Conservation (phyloP, 2,888 invertebrate genomes). For the Clitarchus hookeri region DNA sequence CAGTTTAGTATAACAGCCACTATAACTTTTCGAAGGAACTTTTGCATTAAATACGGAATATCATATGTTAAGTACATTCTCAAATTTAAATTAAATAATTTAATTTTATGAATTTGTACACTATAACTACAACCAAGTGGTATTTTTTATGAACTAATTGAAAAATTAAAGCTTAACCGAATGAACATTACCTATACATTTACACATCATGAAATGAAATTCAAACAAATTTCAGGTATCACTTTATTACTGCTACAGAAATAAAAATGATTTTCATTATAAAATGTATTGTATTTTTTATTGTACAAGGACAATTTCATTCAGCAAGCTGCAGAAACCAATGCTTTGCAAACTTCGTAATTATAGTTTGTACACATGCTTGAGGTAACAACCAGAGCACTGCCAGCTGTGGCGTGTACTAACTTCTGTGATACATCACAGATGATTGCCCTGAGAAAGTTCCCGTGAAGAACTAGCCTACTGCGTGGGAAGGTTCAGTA, state of each 20-base stretch:
- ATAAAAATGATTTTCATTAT: neutral
- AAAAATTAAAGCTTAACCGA: too few relatives aligned
- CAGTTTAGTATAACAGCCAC: too few relatives aligned
- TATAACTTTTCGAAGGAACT: too few relatives aligned
- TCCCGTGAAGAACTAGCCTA: constrained; percentile 45
- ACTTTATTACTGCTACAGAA: neutral
- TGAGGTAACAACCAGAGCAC: neutral
- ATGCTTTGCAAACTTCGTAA: neutral
- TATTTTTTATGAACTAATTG: too few relatives aligned
- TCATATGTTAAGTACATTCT: too few relatives aligned
- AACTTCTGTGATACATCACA: neutral
- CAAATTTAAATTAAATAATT: too few relatives aligned
- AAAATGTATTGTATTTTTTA: neutral
- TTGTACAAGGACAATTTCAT: neutral
- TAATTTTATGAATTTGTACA: too few relatives aligned
- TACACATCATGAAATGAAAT: too few relatives aligned
- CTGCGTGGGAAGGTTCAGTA: constrained; percentile 75
- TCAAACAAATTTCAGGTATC: neutral
- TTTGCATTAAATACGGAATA: too few relatives aligned
- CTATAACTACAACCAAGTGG: too few relatives aligned
- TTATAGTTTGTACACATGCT: neutral
- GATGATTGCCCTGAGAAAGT: neutral
- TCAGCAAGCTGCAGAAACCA: neutral
- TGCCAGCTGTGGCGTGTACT: neutral
- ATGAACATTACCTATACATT: too few relatives aligned